These are phyloP conservation scores for Hippocampus mohnikei DNA, from an alignment of 2,113 vertebrate species.

Conservation along the genomic window DNA sequence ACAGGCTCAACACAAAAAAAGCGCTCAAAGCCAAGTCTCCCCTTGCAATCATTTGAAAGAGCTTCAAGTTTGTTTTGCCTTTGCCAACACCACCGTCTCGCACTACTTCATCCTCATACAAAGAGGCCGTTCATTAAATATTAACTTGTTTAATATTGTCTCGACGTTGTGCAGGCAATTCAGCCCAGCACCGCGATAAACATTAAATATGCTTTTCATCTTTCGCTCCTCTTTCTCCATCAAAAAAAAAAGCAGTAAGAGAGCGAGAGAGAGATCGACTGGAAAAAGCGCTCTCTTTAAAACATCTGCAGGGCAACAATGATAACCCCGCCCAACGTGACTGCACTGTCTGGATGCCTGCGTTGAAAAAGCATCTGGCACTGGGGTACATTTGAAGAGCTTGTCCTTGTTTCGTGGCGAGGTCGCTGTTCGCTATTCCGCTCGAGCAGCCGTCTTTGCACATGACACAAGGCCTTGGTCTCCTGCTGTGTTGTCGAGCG, in stretches of 20 bases:
- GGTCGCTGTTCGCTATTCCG: conserved; percentile 2
- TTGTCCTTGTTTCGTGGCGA: conserved; percentile 59
- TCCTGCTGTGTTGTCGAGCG: conserved; percentile 41
- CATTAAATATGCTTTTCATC: conserved; percentile 83
- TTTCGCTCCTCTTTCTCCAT: conserved; percentile 65
- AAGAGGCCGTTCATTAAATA: conserved; percentile 77
- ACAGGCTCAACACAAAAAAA: conserved; percentile 13
- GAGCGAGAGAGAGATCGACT: conserved; percentile 24
- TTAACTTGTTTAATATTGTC: conserved; percentile 82
- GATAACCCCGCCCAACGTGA: conserved; percentile 49
- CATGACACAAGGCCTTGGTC: conserved; percentile 43
- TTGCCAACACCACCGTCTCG: conserved; percentile 63
- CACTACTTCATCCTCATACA: conserved; percentile 70
- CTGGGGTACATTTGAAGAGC: conserved; percentile 59
- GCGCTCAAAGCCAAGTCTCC: conserved; percentile 53
- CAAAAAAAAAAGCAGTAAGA: conserved; percentile 37
- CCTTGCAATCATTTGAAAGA: conserved; percentile 62
- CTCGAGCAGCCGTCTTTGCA: conserved; percentile 43
- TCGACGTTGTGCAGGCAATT: conserved; percentile 71
- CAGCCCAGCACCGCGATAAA: conserved; percentile 69
- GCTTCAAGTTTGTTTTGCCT: conserved; percentile 77
- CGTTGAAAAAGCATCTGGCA: conserved; percentile 42
- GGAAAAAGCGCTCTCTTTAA: conserved; percentile 59
- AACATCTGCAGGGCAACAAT: conserved; percentile 69
- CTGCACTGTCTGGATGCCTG: conserved; percentile 18